Evolutionary conservation across 2,888 invertebrate genomes (phyloP), one percentile per base, ranked within the genome.

Genomic region (Drosophila percnosoma): DNA sequence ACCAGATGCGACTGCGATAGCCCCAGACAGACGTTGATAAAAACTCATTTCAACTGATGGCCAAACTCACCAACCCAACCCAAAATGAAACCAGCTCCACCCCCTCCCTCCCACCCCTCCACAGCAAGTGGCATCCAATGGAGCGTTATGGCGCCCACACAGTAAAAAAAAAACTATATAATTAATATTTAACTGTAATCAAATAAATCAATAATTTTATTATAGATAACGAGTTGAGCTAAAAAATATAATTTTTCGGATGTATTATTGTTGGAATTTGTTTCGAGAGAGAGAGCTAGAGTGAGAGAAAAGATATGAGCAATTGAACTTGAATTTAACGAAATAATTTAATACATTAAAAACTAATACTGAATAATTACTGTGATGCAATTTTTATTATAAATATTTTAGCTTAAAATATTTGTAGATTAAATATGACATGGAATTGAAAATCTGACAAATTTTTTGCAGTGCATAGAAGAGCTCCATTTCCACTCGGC

Each of bases 31-130:
- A 78, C 84, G 82, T 80, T 86, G 89, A 86, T 86, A 86, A 86
- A 86, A 86, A 86, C 85, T 86, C 85, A 86, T 86, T 86, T 86
- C 89, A 87, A 73, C 82, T 83, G 85, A 84, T 87, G 84, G 78
- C 83, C 80, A 69, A 67, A 21, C 42, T 54, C 45, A 21, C 45
- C n/a, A 21, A 11, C 36, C 10, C n/a, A 45, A 45, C 8, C 10
- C n/a, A 45, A 45, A 45, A 45, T 4, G 45, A 45, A 24, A 15
- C 65, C 53, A 53, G 27, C 33, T 33, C 54, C 34, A 10, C n/a
- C 1, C 8, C 0, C 8, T 5, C 0, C 7, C 40, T 10, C 36
- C n/a, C 69, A 63, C 73, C 58, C 49, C 63, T 58, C 11, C 38
- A 45, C 40, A 52, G 76, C 79, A 53, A 60, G 63, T 74, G 73